Conservation (phyloP, 2,888 invertebrate species). For the Smittia sp. region DNA sequence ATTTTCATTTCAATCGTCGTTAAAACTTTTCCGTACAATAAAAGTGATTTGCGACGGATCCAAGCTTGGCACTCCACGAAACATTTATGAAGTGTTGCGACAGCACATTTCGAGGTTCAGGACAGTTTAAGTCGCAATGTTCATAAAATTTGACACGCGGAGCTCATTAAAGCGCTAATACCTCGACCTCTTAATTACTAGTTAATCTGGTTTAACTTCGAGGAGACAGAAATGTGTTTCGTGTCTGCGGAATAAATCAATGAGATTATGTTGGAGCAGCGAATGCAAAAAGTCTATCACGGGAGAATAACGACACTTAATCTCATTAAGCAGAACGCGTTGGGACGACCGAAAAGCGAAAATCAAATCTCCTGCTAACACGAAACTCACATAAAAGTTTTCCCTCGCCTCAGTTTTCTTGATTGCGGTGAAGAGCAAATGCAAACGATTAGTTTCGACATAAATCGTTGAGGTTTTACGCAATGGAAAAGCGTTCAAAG, state of each 20-base stretch:
- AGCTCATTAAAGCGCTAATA: neutral
- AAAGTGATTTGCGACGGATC: neutral
- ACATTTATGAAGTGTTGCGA: too few relatives aligned
- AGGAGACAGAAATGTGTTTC: neutral
- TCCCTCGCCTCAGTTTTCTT: neutral
- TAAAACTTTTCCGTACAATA: neutral
- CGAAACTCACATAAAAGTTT: neutral
- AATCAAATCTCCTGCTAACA: neutral
- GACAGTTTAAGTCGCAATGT: too few relatives aligned
- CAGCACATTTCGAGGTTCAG: too few relatives aligned
- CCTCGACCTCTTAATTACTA: slow-evolving; percentile 28
- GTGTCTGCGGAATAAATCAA: slow-evolving; percentile 7
- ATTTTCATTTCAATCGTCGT: neutral
- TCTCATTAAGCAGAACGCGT: slow-evolving; percentile 12
- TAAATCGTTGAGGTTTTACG: neutral
- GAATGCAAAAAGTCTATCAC: neutral
- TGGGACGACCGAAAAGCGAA: neutral
- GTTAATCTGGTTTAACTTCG: slow-evolving; percentile 20
- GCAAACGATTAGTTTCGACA: neutral
- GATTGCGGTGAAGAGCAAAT: neutral
- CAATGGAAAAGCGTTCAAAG: too few relatives aligned
- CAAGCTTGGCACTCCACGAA: too few relatives aligned
- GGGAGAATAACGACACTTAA: slow-evolving; percentile 7
- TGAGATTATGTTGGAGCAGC: neutral
- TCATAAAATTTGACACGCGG: neutral